Evolutionary conservation across 2,888 invertebrate species (phyloP).

Genomic region (Platycnemis pennipes): DNA sequence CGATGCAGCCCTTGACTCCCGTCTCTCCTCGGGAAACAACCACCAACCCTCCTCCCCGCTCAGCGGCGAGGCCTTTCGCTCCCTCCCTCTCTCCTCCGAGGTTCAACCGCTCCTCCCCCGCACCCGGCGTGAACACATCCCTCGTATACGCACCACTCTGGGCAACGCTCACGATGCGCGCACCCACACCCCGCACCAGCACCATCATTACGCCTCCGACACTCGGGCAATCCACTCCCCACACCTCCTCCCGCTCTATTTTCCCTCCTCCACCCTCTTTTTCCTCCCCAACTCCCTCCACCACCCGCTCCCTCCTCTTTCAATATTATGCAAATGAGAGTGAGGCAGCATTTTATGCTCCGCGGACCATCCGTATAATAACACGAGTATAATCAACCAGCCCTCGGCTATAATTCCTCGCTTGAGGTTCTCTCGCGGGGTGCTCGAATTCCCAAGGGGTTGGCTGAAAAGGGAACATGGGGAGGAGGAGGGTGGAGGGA

Average conservation of each 20-base stretch:
- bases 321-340: slow-evolving; percentile 65
- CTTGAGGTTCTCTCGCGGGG: slow-evolving; percentile 45
- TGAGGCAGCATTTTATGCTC: slow-evolving; percentile 67
- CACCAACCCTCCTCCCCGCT: background rate
- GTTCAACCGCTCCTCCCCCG: background rate
- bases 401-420: slow-evolving; percentile 60
- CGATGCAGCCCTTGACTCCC: background rate
- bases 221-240: background rate
- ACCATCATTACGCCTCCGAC: no score
- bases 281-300: background rate
- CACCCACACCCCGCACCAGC: no score
- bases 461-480: background rate
- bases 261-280: background rate
- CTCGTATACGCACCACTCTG: no score
- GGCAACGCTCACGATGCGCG: no score
- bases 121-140: background rate
- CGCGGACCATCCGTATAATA: slow-evolving; percentile 65
- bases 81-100: background rate
- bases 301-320: slow-evolving; percentile 42
- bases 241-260: background rate
- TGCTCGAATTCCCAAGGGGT: slow-evolving; percentile 44
- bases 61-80: background rate
- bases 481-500: background rate
- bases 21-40: background rate
- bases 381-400: slow-evolving; percentile 66